Evolutionary conservation across 2,888 invertebrate species (phyloP), one percentile per base, ranked within the genome.

Genomic region (Lypha dubia): DNA sequence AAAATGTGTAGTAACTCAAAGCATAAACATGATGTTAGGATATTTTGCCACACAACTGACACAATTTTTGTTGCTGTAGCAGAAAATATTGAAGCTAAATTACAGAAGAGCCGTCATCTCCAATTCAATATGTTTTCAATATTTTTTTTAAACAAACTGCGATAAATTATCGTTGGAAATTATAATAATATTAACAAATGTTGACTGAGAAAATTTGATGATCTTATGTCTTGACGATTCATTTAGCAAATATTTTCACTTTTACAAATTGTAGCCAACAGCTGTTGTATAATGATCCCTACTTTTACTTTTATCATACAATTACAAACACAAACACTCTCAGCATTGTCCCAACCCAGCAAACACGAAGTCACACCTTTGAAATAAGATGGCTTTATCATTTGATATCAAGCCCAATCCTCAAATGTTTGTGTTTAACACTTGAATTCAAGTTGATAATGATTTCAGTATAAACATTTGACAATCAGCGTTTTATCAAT

Each of bases 221-320:
- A 7, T 73, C 15, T 75, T 63, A 0, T 3, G 11, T 74, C 44
- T 22, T 46, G 9, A 44, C 53, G 28, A 84, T 63, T 60, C 71
- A 63, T 63, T 60, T 46, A 76, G 84, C 76, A 76, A 84, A 77
- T 73, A 81, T 77, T 76, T 84, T 84, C 68, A 77, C 71, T 76
- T 80, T 80, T 73, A 53, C 22, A 46, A 17, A 7, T 20, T 41
- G 13, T 35, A 4, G 38, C 51, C 58, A 81, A 58, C 84, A 80
- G 77, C 46, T 80, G 84, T 71, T 84, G 38, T 49, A 7, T 22
- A 32, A 67, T 15, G 70, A 58, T 63, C 58, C 49, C 71, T 62
- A 67, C 62, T 70, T 32, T 71, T 38, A 65, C 71, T 71, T 71
- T 71, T 28, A 51, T 51, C 51, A 9, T 17, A 20, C 11, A 67